A percentile compares a stretch with the other conserved stretches of the same genome.
phyloP scores from a whole-genome alignment of 2,888 invertebrate species.

The Fragum sueziense region DNA sequence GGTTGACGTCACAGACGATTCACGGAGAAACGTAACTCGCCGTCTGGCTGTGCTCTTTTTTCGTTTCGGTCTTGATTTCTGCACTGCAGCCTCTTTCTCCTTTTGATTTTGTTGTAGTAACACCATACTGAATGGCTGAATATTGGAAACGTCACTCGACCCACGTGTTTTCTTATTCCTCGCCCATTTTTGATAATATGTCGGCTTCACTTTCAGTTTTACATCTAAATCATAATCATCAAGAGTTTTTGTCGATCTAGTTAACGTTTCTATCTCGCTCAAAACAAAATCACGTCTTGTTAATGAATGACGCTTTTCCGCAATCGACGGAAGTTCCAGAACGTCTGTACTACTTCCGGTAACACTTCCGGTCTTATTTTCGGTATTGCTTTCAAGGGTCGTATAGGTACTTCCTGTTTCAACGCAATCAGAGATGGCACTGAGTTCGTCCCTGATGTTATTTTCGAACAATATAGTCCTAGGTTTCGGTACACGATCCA shows the following conservation, averaged over 20 bases:
- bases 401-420: background rate
- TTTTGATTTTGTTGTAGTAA: background rate
- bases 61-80: background rate
- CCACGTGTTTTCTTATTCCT: conserved; percentile 28
- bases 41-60: background rate
- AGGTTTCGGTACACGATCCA: conserved; percentile 12
- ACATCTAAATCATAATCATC: conserved; percentile 27
- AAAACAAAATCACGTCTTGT: conserved; percentile 22
- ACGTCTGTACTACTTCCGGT: conserved; percentile 1
- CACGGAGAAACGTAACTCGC: background rate
- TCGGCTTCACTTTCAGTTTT: conserved; percentile 26
- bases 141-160: background rate
- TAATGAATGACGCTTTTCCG: conserved; percentile 3
- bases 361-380: background rate
- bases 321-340: background rate
- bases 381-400: background rate
- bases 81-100: background rate
- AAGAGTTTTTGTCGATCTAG: background rate
- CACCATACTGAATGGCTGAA: conserved; percentile 14
- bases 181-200: conserved; percentile 48
- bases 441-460: background rate
- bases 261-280: background rate
- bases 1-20: background rate
- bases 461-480: conserved; percentile 11
- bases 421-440: background rate